Conservation (phyloP, 2,888 invertebrate genomes). For the Tanytarsus gracilentus region DNA sequence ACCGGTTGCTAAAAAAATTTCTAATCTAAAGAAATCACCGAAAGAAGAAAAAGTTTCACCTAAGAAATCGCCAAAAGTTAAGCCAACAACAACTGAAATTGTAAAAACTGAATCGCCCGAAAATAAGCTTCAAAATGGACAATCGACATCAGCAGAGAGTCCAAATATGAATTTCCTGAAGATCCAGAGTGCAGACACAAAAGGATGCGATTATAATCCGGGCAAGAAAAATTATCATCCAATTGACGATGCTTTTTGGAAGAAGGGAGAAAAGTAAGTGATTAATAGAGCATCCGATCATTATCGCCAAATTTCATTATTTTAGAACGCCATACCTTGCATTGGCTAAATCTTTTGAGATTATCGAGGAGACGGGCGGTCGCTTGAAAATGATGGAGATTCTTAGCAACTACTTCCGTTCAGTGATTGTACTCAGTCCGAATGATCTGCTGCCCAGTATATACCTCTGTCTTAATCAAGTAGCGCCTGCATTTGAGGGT, state of each 20-base stretch:
- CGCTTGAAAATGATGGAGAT: constrained; percentile 87
- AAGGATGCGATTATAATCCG: constrained; percentile 57
- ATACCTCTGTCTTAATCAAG: constrained; percentile 89
- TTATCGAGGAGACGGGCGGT: constrained; percentile 75
- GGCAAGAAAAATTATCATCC: constrained; percentile 67
- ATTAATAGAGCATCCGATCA: no score
- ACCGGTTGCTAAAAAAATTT: not conserved
- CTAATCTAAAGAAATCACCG: not conserved
- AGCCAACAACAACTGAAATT: constrained; percentile 24
- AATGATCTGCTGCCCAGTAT: constrained; percentile 84
- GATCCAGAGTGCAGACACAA: constrained; percentile 33
- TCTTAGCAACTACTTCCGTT: constrained; percentile 82
- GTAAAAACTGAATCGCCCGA: constrained; percentile 30
- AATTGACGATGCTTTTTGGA: constrained; percentile 74
- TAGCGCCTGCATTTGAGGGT: constrained; percentile 92
- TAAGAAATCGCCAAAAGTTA: not conserved
- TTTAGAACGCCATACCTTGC: constrained; percentile 86
- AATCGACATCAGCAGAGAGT: no score
- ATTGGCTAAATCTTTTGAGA: constrained; percentile 78
- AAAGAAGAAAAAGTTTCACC: not conserved
- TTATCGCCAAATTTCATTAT: constrained; percentile 30
- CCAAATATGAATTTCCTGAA: constrained; percentile 32
- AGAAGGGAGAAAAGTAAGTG: constrained; percentile 55
- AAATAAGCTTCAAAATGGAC: not conserved
- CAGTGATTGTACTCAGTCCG: constrained; percentile 79